These are phyloP conservation scores for Tetramorium alpestre DNA, from an alignment of 1,140 invertebrate genomes.

Conservation along the genomic window DNA sequence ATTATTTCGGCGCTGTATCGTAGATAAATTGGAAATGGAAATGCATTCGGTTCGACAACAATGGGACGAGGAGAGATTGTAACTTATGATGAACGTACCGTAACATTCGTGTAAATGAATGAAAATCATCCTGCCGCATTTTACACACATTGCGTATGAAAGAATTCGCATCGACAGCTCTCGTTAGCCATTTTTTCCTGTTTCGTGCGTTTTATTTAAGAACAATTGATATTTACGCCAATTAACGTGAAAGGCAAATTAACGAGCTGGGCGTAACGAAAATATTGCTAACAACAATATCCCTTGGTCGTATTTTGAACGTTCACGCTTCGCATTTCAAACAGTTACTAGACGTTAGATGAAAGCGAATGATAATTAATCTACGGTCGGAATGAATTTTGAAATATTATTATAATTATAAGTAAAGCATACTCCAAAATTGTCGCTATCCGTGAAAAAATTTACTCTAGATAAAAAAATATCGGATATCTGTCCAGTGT, in stretches of 20 bases:
- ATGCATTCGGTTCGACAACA: constrained; percentile 26
- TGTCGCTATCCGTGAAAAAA: neutral
- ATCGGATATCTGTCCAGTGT: neutral
- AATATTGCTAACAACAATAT: constrained; percentile 1
- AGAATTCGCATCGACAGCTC: constrained; percentile 8
- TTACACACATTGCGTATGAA: neutral
- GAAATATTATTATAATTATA: neutral
- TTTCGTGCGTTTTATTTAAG: constrained; percentile 4
- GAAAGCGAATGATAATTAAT: neutral
- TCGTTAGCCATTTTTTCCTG: constrained; percentile 20
- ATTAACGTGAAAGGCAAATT: constrained; percentile 16
- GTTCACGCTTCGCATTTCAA: neutral
- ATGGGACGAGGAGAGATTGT: constrained; percentile 32
- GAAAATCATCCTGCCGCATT: constrained; percentile 32
- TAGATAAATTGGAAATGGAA: constrained; percentile 42
- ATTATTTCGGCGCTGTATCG: constrained; percentile 47
- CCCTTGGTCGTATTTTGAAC: neutral
- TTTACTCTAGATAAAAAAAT: neutral
- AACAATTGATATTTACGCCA: constrained; percentile 22
- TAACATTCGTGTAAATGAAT: constrained; percentile 31
- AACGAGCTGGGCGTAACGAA: constrained; percentile 28
- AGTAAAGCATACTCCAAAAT: neutral
- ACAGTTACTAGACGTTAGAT: neutral
- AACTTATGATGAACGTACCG: neutral
- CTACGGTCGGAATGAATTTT: neutral